Evolutionary conservation across 2,113 vertebrate species (phyloP).

Genomic region (Bucco capensis): DNA sequence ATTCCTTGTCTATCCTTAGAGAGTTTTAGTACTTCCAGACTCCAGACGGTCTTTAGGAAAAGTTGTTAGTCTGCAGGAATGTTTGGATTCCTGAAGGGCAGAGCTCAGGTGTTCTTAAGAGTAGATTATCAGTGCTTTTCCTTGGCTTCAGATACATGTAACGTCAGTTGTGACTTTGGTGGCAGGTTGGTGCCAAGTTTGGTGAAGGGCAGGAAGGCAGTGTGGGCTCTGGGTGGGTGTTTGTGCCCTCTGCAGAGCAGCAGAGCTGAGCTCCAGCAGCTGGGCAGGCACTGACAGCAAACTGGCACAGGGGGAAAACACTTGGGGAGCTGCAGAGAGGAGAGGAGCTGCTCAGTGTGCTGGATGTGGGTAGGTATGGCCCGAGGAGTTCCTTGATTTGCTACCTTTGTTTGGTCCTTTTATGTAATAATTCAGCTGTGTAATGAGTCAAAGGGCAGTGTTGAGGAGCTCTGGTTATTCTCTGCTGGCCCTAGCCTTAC

Average conservation of each 20-base stretch:
- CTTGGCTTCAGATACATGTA: not conserved
- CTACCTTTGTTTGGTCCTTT: not conserved
- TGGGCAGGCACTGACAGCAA: fast-evolving
- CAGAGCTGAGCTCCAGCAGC: fast-evolving
- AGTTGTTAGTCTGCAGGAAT: not conserved
- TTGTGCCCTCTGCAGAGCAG: fast-evolving
- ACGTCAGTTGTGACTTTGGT: not conserved
- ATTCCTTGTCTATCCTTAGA: not conserved
- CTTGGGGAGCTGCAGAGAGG: not conserved
- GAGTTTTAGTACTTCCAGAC: not conserved
- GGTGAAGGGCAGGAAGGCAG: not conserved
- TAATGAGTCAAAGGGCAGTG: not conserved
- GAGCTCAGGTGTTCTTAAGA: not conserved
- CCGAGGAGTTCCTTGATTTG: not conserved
- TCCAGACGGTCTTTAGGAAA: not conserved
- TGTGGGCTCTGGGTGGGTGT: not conserved
- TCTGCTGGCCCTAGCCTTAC: not conserved
- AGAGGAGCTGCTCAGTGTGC: not conserved
- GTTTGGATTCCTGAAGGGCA: fast-evolving
- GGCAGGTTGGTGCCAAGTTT: not conserved
- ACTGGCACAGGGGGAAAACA: fast-evolving
- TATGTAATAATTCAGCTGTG: too few species aligned
- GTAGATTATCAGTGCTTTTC: not conserved
- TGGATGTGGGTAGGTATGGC: not conserved
- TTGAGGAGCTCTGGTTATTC: constrained; percentile 11